phyloP scores from a whole-genome alignment of 2,888 invertebrate genomes.

The Suillia variegata region DNA sequence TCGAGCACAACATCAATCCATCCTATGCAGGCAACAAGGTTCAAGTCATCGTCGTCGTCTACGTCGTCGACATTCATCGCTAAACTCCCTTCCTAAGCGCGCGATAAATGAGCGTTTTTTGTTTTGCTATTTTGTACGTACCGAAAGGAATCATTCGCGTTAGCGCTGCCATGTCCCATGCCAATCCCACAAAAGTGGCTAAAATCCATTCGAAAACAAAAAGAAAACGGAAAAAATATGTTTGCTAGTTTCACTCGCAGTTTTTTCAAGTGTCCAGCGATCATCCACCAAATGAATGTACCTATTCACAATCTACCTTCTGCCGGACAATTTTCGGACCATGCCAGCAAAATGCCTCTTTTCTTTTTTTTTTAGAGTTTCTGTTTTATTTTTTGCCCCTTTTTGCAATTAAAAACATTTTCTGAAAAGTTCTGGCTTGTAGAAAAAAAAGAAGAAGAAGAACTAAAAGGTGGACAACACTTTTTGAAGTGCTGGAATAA shows the following conservation, averaged over 20 bases:
- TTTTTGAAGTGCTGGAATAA: no score
- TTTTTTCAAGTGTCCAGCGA: conserved; percentile 1
- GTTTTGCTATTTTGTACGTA: not conserved
- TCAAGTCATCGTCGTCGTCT: not conserved
- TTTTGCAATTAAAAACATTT: conserved; percentile 15
- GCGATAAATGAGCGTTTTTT: conserved; percentile 10
- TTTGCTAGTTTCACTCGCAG: not conserved
- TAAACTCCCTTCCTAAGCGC: not conserved
- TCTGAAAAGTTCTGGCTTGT: conserved; percentile 6
- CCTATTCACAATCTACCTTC: not conserved
- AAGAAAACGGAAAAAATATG: no score
- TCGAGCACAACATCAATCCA: not conserved
- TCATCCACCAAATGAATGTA: no score
- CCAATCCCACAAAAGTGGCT: conserved; percentile 17
- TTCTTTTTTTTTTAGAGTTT: not conserved
- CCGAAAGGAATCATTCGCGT: no score
- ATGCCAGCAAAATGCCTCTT: not conserved
- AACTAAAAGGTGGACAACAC: not conserved
- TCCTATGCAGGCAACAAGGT: not conserved
- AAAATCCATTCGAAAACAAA: not conserved
- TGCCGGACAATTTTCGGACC: no score
- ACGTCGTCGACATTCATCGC: not conserved
- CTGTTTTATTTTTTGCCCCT: not conserved
- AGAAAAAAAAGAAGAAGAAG: not conserved
- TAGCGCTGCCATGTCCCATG: conserved; percentile 13